Conservation (phyloP, 2,113 vertebrate species). For the Grantiella picta region DNA sequence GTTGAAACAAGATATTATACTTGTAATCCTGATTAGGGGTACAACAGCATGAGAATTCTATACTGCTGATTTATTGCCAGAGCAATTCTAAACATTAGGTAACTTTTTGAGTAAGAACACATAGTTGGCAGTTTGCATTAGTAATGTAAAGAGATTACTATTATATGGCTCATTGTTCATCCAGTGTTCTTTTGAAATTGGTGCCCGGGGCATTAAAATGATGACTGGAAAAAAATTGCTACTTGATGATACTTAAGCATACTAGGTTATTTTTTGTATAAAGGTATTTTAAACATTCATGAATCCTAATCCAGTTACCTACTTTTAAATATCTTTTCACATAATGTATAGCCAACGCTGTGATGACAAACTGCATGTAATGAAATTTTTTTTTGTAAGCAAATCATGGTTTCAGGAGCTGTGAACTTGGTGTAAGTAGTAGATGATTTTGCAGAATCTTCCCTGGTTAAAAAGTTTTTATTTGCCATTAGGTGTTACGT, state of each 20-base stretch:
- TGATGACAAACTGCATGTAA: background rate
- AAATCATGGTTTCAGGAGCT: background rate
- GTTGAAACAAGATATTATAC: background rate
- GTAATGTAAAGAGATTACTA: background rate
- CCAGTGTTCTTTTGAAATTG: background rate
- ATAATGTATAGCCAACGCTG: background rate
- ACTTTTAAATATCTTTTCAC: background rate
- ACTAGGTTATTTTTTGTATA: background rate
- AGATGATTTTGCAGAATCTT: background rate
- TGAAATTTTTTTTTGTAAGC: background rate
- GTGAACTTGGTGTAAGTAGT: background rate
- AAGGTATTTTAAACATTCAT: background rate
- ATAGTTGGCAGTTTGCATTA: background rate
- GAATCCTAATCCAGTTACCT: background rate
- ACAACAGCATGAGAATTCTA: background rate
- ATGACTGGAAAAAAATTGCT: background rate
- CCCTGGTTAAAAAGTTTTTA: background rate
- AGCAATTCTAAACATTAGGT: background rate
- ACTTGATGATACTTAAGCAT: background rate
- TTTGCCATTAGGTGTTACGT: background rate
- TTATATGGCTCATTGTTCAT: background rate
- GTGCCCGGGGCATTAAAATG: background rate
- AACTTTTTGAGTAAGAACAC: background rate
- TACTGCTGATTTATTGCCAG: background rate
- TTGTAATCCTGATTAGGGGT: background rate